Evolutionary conservation across 2,113 vertebrate genomes (phyloP), one percentile per base, ranked within the genome.

Genomic region (Urocynchramus pylzowi): DNA sequence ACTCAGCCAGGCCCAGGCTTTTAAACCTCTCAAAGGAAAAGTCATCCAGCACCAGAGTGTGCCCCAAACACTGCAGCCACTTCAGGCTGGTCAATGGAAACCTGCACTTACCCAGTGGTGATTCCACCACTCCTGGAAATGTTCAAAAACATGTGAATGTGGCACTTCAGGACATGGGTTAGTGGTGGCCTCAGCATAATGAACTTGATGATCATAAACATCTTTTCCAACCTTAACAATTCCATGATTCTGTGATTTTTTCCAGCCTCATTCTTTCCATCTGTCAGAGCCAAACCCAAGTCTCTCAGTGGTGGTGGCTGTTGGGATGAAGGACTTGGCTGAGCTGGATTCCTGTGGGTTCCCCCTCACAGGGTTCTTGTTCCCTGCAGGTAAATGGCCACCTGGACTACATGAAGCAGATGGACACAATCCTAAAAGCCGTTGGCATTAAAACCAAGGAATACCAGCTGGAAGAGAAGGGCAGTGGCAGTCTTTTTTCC

Each of bases 331-430:
- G 70, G 53, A 11, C 13, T 30, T 10, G 26, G 6, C 44, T 23
- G 65, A 39, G 37, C 54, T 41, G 49, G 10, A 27, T 60, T 33
- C 82, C 23, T 2, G 0, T 23, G 15, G 59, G n/a, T 53, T 53
- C 52, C n/a, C 39, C 17, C 76, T 96, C 35, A 87, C 52, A 11
- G 56, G 33, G 11, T 33, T 79, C 33, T 52, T 49, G 6, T 85
- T 83, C 54, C 67, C 84, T 91, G 52, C 97, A 99, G 99, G 99
- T 99, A 1, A 99, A 98, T 0, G 99, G 99, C 69, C 99, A 99
- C 97, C 95, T 99, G 97, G 99, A 99, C 97, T 99, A 99, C 54
- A 99, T 99, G 99, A 99, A 98, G 97, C 98, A 99, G 95, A 99
- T 99, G 99, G 98, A 99, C 74, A 97, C 97, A 1, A 99, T 99